phyloP scores from a whole-genome alignment of 2,888 invertebrate genomes.

The Tuberolachnus salignus region DNA sequence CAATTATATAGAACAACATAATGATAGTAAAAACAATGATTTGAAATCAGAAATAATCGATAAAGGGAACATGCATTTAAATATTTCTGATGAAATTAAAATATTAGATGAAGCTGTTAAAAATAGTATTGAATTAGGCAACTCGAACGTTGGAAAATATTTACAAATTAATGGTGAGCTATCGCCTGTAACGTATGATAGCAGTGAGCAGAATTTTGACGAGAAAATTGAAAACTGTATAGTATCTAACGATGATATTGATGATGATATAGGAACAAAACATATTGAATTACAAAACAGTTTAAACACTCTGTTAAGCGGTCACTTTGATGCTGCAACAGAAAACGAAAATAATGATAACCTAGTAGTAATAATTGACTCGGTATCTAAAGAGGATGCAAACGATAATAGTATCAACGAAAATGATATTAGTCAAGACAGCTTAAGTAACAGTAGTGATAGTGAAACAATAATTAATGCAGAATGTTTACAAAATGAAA shows the following conservation, averaged over 20 bases:
- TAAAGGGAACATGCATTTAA: not conserved
- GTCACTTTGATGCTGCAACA: not conserved
- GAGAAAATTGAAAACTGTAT: not conserved
- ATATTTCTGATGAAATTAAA: slow-evolving; percentile 17
- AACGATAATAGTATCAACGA: slow-evolving; percentile 38
- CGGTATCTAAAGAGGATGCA: not conserved
- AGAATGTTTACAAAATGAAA: slow-evolving; percentile 54
- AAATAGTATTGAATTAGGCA: not conserved
- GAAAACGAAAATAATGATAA: slow-evolving; percentile 17
- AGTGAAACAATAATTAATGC: slow-evolving; percentile 61
- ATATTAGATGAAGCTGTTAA: not conserved
- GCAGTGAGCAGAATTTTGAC: not conserved
- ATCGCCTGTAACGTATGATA: not conserved
- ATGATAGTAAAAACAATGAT: not conserved
- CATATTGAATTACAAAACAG: slow-evolving; percentile 8
- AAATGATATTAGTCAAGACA: slow-evolving; percentile 56
- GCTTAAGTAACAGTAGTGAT: slow-evolving; percentile 59
- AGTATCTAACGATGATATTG: not conserved
- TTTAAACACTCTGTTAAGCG: not conserved
- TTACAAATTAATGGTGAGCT: slow-evolving; percentile 30
- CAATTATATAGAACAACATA: not conserved
- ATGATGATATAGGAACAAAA: not conserved
- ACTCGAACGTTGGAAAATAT: not conserved
- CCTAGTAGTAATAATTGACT: not conserved
- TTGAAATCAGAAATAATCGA: not conserved